Evolutionary conservation across 2,113 vertebrate species (phyloP), one percentile per base, ranked within the genome.

Genomic region (Actenoides hombroni): DNA sequence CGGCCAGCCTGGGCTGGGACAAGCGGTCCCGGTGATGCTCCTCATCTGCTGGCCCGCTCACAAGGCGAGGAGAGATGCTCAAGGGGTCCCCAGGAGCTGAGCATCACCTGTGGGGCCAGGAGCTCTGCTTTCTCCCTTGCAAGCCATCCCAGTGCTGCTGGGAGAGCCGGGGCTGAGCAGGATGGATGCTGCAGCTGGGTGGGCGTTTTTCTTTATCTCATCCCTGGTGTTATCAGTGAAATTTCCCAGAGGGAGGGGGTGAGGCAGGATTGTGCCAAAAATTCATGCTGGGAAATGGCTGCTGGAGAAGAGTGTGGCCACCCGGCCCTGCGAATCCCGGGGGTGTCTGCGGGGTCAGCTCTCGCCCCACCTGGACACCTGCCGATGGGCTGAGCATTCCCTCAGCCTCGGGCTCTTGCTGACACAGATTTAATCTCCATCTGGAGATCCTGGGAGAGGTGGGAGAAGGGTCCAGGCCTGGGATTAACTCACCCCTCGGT

Each of bases 141-240:
- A 6, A 60, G 15, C 23, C 3, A 1, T 16, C 46, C 31, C 0
- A 0, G 28, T 0, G 1, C 42, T 83, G 48, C 46, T 0, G 0
- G 61, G 42, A 65, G 25, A 77, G 64, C 67, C 3, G 0, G 26
- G 40, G 61, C 60, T 4, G 2, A 48, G 53, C 67, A 51, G 73
- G 63, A 61, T 1, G 11, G 91, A 60, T 73, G 33, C 68, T 83
- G 54, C 46, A 63, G 79, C 61, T 63, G 82, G 51, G 13, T 85
- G 75, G 63, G 29, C 2, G 4, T 31, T 92, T 79, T 68, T 24
- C 64, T 88, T 77, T 54, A 70, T 92, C 94, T 63, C 79, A 59
- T 23, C 24, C 18, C 40, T 16, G 0, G 54, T 1, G 5, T 44
- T 84, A 78, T 59, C 80, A 63, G 88, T 59, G 46, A 74, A 24